Base-by-base conservation (phyloP, 92 coral and sea anemone genomes). In the Zoanthus sociatus region DNA sequence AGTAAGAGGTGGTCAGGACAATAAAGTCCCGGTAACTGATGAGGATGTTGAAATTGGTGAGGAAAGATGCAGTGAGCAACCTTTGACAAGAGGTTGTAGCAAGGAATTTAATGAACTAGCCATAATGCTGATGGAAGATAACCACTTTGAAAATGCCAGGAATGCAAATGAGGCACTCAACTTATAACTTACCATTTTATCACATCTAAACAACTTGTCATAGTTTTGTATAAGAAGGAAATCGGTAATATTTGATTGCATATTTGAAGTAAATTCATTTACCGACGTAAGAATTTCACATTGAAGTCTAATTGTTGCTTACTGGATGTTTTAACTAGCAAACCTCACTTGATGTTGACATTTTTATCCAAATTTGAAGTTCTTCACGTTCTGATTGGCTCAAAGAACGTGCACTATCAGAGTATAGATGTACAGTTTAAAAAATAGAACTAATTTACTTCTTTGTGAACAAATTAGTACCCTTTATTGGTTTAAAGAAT, bases 81-180 rank as follows among this genome's bases (percentile, higher is more conserved):
- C 78, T 12, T 83, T 61, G 72, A 71, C 77, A 26, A 77, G 72
- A 66, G 85, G 89, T 60, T 87, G 89, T 71, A 60, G 47, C 68
- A 54, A 69, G 20, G 73, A 77, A 53, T 87, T 87, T 78, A 76
- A 47, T 56, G 89, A 87, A 31, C 66, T 87, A 31, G 75, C 75
- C 20, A 71, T 6, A 50, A 55, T 86, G 75, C 53, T 86, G n/a
- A 86, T 86, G 84, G 89, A 87, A 50, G 89, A 87, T 67, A 64
- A 47, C 32, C 60, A 71, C 15, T 77, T 87, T 20, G 60, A 76
- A 17, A 15, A 32, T 76, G 84, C 89, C 6, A 32, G 76, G 33
- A 87, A 78, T 53, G 89, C 85, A 42, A 73, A 87, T 68, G 89
- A 87, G 42, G 89, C 89, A 46, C 20, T 61, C 12, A 66, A 67